Percentiles rank a stretch among this genome's conserved stretches.
These are phyloP conservation scores for Luperina nickerlii DNA, from an alignment of 2,888 invertebrate species.

Conservation along the genomic window DNA sequence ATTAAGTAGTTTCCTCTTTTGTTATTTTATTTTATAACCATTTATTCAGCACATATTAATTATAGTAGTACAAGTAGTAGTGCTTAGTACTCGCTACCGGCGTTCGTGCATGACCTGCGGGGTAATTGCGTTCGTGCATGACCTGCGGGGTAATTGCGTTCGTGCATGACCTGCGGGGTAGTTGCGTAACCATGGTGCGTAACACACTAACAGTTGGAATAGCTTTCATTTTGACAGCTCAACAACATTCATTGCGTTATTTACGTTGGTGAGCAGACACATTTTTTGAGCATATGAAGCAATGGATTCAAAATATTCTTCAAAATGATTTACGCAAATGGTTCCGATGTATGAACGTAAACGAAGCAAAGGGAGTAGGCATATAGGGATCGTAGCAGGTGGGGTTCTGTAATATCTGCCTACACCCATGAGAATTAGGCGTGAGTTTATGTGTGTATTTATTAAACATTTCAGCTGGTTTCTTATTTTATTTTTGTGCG, in stretches of 20 bases:
- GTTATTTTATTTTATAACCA: slow-evolving; percentile 19
- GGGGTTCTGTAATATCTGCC: neutral
- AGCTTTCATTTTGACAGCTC: neutral
- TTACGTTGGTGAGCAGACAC: neutral
- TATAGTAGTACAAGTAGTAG: neutral
- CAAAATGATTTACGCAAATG: neutral
- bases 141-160: neutral
- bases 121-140: neutral
- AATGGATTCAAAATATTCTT: neutral
- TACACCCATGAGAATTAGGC: neutral
- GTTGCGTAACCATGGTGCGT: neutral
- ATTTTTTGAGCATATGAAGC: neutral
- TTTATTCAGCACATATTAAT: neutral
- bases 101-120: neutral
- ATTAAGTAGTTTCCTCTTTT: slow-evolving; percentile 22
- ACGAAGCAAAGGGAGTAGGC: neutral
- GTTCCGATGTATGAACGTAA: neutral
- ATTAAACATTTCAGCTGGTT: neutral
- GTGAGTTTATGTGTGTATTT: neutral
- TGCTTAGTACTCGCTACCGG: neutral
- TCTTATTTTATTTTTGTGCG: neutral
- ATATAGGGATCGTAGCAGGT: neutral
- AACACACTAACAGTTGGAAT: neutral
- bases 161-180: neutral
- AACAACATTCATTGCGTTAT: neutral